A percentile compares a stretch with the other conserved stretches of the same genome.
These are phyloP conservation scores for Sula dactylatra DNA, from an alignment of 2,113 vertebrate genomes.

Conservation along the genomic window DNA sequence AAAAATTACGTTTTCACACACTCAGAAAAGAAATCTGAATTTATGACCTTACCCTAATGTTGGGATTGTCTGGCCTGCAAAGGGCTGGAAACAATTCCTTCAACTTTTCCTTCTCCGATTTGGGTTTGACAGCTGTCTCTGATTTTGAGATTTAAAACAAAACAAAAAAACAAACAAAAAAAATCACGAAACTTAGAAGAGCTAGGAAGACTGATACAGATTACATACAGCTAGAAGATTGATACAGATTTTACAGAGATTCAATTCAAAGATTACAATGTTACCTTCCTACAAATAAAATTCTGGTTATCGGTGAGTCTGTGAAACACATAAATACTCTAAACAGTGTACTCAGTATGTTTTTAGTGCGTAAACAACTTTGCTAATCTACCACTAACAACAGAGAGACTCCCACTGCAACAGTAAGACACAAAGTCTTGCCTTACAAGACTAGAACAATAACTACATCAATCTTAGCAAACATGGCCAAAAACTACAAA, in stretches of 20 bases:
- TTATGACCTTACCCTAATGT: slow-evolving; percentile 74
- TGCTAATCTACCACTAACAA: background rate
- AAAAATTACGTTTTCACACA: background rate
- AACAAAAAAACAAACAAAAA: background rate
- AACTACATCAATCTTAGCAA: background rate
- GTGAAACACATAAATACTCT: background rate
- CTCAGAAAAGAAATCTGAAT: background rate
- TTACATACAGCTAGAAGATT: background rate
- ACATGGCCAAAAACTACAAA: background rate
- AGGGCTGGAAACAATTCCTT: slow-evolving; percentile 93
- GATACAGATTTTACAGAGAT: background rate
- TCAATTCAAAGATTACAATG: background rate
- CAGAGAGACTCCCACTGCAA: background rate
- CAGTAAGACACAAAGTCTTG: background rate
- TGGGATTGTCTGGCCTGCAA: slow-evolving; percentile 87
- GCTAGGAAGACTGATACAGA: background rate
- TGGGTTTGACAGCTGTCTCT: slow-evolving; percentile 79
- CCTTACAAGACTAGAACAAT: background rate
- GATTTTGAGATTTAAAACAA: slow-evolving; percentile 1
- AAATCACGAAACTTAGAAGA: background rate
- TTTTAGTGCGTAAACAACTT: background rate
- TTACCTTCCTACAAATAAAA: background rate
- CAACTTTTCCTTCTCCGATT: slow-evolving; percentile 86
- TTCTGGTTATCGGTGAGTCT: background rate
- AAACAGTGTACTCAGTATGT: fast-evolving